Base-by-base conservation (phyloP, 2,888 invertebrate species). In the Watsonalla binaria region DNA sequence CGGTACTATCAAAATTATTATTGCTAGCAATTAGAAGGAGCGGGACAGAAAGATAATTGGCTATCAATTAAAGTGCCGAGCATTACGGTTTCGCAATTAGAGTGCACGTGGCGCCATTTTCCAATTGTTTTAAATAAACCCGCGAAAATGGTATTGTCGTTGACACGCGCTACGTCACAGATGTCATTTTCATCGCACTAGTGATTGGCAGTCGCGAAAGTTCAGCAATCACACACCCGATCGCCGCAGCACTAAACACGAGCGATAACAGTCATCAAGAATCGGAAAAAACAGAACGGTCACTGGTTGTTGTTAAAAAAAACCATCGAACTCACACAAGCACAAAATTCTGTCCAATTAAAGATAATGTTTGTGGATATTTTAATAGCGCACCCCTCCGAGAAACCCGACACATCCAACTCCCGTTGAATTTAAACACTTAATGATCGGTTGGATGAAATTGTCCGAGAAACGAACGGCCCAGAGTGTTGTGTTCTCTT, bases 291-390 rank as follows among this genome's bases (percentile, higher is more conserved):
- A 88, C 80, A 63, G 78, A 80, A 82, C 78, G 82, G 86, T 86
- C 86, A 86, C 86, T 76, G 76, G 70, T 61, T 59, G 60, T 80
- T 84, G 86, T 88, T 89, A 85, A 82, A 75, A 74, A 69, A 70
- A 74, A 67, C 62, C 74, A 63, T 66, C 58, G 55, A 49, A 87
- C 88, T 80, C 90, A 89, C 90, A 90, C 90, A 82, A 74, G 82
- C 88, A 87, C 90, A 88, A 86, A 89, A 82, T 78, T 82, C 86
- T 82, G 88, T 84, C 89, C 90, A 90, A 90, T 90, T 90, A 90
- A 88, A 89, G 89, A 82, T 90, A 90, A 90, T 90, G 89, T 89
- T 89, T 89, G 89, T 87, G 84, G 89, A 90, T 88, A 89, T 90
- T 90, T 90, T 90, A 90, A 90, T 90, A 89, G 86, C 84, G 86